Percentiles rank a stretch among this genome's conserved stretches.
phyloP scores from a whole-genome alignment of 2,113 vertebrate genomes.

The Anoura caudifer region DNA sequence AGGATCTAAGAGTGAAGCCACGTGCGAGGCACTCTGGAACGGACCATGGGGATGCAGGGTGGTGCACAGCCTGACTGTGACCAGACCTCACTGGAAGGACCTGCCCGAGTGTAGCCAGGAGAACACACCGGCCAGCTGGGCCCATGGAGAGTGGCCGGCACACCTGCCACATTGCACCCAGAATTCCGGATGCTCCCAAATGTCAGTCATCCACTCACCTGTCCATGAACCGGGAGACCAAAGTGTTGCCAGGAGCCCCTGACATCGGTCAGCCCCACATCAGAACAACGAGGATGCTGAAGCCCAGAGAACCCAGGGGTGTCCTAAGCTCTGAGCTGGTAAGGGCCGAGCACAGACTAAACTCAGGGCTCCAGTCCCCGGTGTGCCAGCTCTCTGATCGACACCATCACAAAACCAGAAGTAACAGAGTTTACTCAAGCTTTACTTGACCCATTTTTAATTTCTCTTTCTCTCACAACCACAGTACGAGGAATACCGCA shows the following conservation, averaged over 20 bases:
- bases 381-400: not conserved
- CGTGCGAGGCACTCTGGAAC: fast-evolving
- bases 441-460: not conserved
- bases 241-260: not conserved
- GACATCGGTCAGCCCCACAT: not conserved
- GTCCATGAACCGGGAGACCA: not conserved
- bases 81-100: not conserved
- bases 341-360: fast-evolving
- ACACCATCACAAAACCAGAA: not conserved
- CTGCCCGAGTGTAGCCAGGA: not conserved
- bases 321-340: not conserved
- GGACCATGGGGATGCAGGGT: not conserved
- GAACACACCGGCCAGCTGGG: fast-evolving
- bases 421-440: not conserved
- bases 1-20: not conserved
- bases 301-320: not conserved
- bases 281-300: not conserved
- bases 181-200: not conserved
- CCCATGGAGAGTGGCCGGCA: fast-evolving
- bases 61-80: fast-evolving
- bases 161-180: fast-evolving
- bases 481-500: not conserved
- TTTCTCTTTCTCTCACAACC: not conserved
- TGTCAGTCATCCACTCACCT: not conserved
- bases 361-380: too few species aligned